Evolutionary conservation across 2,113 vertebrate genomes (phyloP).

Genomic region (Laticauda colubrina): DNA sequence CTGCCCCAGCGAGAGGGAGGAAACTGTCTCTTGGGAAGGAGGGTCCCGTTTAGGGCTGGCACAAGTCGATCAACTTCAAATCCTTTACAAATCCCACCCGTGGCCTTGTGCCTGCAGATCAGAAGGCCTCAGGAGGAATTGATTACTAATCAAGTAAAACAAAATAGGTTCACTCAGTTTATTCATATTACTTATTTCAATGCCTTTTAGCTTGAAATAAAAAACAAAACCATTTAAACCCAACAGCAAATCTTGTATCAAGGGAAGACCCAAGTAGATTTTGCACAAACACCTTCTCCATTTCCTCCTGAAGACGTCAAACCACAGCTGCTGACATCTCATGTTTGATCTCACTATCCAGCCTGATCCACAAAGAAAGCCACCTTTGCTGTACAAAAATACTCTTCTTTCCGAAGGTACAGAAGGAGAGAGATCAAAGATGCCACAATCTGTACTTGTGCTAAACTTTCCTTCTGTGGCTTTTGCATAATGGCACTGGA

Average conservation of each 20-base stretch:
- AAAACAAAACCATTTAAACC: not conserved
- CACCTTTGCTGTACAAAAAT: not conserved
- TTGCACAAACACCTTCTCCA: not conserved
- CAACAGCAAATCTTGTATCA: not conserved
- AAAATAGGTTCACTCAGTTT: not conserved
- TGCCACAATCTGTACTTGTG: not conserved
- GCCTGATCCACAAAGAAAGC: not conserved
- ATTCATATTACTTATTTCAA: not conserved
- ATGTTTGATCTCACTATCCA: constrained; percentile 49
- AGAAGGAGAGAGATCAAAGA: not conserved
- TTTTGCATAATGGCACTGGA: not conserved
- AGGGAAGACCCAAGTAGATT: not conserved
- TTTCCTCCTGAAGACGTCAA: constrained; percentile 11
- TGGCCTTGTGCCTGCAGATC: not conserved
- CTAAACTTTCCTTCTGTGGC: not conserved
- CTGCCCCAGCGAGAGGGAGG: not conserved
- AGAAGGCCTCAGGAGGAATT: not conserved
- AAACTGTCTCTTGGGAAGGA: not conserved
- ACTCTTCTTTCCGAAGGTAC: not conserved
- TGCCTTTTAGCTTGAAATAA: not conserved
- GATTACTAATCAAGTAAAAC: not conserved
- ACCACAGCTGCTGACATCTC: constrained; percentile 50
- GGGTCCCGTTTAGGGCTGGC: not conserved
- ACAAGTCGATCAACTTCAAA: not conserved
- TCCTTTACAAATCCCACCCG: not conserved